phyloP scores from a whole-genome alignment of 2,797 vertebrate species.

The Amniataba percoides region DNA sequence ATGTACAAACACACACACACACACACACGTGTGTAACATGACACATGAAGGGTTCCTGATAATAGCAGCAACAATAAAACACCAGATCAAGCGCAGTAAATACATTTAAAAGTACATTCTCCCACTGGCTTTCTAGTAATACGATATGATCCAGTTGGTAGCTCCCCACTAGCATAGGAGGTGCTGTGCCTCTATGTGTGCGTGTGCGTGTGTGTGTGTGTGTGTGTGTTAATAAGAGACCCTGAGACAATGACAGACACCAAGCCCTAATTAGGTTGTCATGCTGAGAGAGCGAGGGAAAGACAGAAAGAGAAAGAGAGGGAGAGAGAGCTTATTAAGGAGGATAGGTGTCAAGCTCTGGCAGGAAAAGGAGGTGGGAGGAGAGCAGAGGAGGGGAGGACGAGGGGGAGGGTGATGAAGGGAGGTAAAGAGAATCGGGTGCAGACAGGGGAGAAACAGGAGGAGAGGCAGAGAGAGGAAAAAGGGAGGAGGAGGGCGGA shows the following conservation, averaged over 20 bases:
- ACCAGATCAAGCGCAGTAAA: conserved; percentile 18
- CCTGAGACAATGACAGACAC: conserved; percentile 83
- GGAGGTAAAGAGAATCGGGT: conserved; percentile 22
- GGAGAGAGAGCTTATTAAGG: conserved; percentile 76
- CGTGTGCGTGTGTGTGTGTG: conserved; percentile 28
- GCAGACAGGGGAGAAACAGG: conserved; percentile 20
- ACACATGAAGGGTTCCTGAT: background rate
- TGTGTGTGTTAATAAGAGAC: conserved; percentile 75
- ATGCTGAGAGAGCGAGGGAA: conserved; percentile 69
- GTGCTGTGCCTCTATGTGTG: conserved; percentile 41
- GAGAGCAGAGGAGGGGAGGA: conserved; percentile 41
- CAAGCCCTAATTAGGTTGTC: conserved; percentile 85
- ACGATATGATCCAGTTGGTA: conserved; percentile 52
- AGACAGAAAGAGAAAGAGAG: conserved; percentile 45
- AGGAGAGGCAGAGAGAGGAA: conserved; percentile 32
- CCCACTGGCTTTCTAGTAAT: conserved; percentile 22
- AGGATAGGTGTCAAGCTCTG: conserved; percentile 80
- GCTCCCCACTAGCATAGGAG: conserved; percentile 35
- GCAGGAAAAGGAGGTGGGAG: conserved; percentile 73
- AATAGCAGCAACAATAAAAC: conserved; percentile 1
- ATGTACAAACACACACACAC: no score
- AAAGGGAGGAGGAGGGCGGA: conserved; percentile 17
- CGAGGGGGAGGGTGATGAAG: conserved; percentile 29
- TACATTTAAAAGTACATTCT: conserved; percentile 26
- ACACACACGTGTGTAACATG: no score